These are phyloP conservation scores for Tachyglossus aculeatus DNA, from an alignment of 2,797 vertebrate species.

Conservation along the genomic window DNA sequence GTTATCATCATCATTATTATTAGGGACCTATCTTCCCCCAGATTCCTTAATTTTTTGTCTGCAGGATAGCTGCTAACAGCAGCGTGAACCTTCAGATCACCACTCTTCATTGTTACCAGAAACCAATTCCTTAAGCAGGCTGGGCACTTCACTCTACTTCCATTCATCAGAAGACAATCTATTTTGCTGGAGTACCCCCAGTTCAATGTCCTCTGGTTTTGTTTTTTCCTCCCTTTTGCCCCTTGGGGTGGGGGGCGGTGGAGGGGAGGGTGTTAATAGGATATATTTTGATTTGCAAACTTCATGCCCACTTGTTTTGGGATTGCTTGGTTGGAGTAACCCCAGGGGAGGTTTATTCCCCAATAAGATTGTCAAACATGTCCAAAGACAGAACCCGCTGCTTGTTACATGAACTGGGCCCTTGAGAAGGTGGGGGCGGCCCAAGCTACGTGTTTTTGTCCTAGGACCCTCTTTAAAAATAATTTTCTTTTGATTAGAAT, in stretches of 20 bases:
- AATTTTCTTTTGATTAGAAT: slow-evolving; percentile 45
- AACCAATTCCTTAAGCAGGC: slow-evolving; percentile 41
- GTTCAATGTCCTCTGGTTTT: slow-evolving; percentile 37
- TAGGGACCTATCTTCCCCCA: too few relatives aligned
- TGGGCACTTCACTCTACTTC: neutral
- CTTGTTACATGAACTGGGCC: neutral
- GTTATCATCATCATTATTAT: too few relatives aligned
- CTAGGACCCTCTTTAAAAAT: slow-evolving; percentile 42
- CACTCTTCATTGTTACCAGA: too few relatives aligned
- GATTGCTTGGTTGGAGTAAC: neutral
- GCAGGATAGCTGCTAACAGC: too few relatives aligned
- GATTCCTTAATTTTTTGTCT: too few relatives aligned
- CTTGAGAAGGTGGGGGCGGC: too few relatives aligned
- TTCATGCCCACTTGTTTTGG: neutral
- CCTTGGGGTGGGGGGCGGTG: too few relatives aligned
- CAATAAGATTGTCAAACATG: slow-evolving; percentile 18
- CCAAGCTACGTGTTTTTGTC: neutral
- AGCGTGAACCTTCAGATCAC: too few relatives aligned
- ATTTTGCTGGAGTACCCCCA: slow-evolving; percentile 24
- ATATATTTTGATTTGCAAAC: slow-evolving; percentile 40
- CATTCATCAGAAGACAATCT: slow-evolving; percentile 20
- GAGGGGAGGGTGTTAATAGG: slow-evolving; percentile 41
- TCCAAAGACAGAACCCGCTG: slow-evolving; percentile 20
- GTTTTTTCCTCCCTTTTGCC: slow-evolving; percentile 40
- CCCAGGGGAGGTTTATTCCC: slow-evolving; percentile 37